phyloP scores from a whole-genome alignment of 2,113 vertebrate species.

The Anthoscopus minutus region DNA sequence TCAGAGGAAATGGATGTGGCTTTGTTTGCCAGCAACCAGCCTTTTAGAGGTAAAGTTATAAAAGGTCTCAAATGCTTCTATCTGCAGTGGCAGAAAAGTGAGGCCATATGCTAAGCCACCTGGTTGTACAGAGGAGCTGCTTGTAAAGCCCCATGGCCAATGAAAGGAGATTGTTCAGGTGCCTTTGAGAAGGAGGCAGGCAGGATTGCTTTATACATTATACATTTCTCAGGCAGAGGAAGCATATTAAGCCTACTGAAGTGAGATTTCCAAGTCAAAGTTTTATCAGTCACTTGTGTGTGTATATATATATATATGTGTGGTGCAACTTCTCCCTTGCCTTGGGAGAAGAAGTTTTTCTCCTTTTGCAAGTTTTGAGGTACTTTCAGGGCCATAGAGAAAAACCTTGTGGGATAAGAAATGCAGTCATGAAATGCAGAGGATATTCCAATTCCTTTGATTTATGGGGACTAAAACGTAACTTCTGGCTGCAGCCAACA shows the following conservation, averaged over 20 bases:
- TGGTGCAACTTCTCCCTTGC: not conserved
- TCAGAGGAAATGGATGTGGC: not conserved
- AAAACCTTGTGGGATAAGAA: not conserved
- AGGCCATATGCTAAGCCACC: not conserved
- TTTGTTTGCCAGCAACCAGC: not conserved
- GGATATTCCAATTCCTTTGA: conserved; percentile 18
- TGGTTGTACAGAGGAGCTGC: not conserved
- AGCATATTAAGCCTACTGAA: conserved; percentile 19
- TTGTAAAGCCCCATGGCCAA: conserved; percentile 52
- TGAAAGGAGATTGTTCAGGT: conserved; percentile 65
- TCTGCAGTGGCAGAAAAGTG: not conserved
- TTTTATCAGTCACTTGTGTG: not conserved
- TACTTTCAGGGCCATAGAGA: not conserved
- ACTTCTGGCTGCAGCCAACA: not conserved
- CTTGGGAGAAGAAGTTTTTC: not conserved
- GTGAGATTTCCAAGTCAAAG: conserved; percentile 41
- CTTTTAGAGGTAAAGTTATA: not conserved
- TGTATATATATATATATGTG: not conserved
- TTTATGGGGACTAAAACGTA: not conserved
- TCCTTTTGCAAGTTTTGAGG: conserved; percentile 13
- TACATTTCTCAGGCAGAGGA: conserved; percentile 25
- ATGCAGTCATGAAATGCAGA: not conserved
- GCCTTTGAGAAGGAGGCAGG: conserved; percentile 41
- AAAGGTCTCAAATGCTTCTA: not conserved
- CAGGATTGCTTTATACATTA: conserved; percentile 34